These are phyloP conservation scores for Platyrinchus mystaceus DNA, from an alignment of 2,797 vertebrate genomes.

Conservation along the genomic window DNA sequence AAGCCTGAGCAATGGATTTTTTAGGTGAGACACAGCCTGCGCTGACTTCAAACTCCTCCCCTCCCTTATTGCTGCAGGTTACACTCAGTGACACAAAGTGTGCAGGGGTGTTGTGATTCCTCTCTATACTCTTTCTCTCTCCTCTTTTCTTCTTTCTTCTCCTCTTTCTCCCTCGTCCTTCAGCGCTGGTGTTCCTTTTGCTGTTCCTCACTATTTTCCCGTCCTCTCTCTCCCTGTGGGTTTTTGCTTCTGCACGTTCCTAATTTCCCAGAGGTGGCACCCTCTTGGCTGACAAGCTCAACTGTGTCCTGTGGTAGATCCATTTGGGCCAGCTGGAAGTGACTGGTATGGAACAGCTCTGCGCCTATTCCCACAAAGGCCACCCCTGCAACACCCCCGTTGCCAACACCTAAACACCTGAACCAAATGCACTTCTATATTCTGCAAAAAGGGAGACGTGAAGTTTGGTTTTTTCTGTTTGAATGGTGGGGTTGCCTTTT, in stretches of 20 bases:
- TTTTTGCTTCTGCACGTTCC: background rate
- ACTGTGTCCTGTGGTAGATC: background rate
- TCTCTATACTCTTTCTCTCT: background rate
- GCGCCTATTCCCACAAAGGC: background rate
- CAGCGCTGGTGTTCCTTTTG: background rate
- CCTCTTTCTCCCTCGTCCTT: background rate
- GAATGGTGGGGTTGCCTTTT: background rate
- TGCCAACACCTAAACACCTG: background rate
- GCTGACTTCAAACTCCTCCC: background rate
- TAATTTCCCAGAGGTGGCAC: background rate
- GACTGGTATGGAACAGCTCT: accelerated
- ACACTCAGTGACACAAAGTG: background rate
- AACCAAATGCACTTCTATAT: background rate
- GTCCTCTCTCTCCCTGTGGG: background rate
- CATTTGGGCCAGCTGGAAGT: background rate
- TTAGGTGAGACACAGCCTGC: too few species aligned
- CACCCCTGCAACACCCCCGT: background rate
- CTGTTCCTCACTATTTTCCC: background rate
- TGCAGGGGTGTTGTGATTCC: background rate
- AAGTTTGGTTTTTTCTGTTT: background rate
- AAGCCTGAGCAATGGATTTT: too few species aligned
- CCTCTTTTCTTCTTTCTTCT: background rate
- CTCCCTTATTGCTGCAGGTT: background rate
- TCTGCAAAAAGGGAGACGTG: background rate
- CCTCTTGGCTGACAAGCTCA: background rate